Conservation (phyloP, 2,113 vertebrate genomes). For the Ahaetulla prasina region DNA sequence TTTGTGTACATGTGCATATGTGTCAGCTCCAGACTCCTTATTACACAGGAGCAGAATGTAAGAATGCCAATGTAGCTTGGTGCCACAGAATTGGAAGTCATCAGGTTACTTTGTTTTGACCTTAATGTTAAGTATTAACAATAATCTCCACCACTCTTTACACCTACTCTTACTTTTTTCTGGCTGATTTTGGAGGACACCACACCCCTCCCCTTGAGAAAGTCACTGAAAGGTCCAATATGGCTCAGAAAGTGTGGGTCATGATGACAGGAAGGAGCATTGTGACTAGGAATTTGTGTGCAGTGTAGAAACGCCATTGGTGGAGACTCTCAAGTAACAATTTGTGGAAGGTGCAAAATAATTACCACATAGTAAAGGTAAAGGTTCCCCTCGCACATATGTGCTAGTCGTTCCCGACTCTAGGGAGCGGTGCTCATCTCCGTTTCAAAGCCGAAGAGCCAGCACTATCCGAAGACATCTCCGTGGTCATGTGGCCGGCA, state of each 20-base stretch:
- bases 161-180: not conserved
- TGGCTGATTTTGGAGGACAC: not conserved
- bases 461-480: fast-evolving
- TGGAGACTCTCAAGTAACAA: not conserved
- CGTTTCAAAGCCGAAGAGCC: no score
- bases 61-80: not conserved
- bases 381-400: no score
- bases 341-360: not conserved
- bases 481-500: no score
- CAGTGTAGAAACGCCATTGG: not conserved
- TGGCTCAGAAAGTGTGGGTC: not conserved
- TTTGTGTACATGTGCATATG: not conserved
- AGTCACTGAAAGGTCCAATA: not conserved
- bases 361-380: not conserved
- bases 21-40: not conserved
- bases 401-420: no score
- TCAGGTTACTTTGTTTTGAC: not conserved
- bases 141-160: not conserved
- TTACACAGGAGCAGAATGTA: not conserved
- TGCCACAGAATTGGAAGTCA: not conserved
- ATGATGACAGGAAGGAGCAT: not conserved
- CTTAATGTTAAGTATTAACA: not conserved
- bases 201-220: not conserved
- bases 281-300: not conserved
- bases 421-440: no score